Base-by-base conservation (phyloP, 2,797 vertebrate species). In the Tangara arthus region DNA sequence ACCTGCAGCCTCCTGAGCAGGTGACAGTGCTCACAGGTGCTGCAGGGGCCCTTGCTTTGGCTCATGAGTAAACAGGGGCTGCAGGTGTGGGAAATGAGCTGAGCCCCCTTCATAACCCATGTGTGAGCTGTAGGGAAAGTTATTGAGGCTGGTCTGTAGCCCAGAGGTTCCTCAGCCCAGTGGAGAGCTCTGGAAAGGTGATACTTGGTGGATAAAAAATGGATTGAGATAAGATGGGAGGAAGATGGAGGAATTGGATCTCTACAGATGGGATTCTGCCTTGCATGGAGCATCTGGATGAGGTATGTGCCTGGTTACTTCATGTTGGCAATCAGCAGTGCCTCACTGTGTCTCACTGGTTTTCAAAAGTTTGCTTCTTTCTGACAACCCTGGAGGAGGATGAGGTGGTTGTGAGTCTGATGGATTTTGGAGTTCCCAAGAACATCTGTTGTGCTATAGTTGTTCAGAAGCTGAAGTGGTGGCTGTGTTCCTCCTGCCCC, bases 51-150 rank as follows among this genome's bases (percentile, higher is more conserved):
- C 7, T 39, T 56, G 30, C 56, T 87, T 78, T 68, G 71, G 47
- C 52, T 75, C 15, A 26, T 8, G 47, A 86, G 39, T 32, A 49
- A 23, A 37, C 16, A 11, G 6, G 27, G 39, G 35, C 81, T 93
- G 49, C 32, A 0, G 0, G 22, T 1, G 9, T 23, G 52, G 57
- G 9, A 46, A 68, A 53, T 0, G 5, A 76, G 35, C 35, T 46
- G n/a, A 64, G 30, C 4, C 3, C 1, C 3, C 11, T 27, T 47
- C 1, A 2, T 30, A 46, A 21, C 12, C n/a, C 8, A 3, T 1
- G 23, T 52, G n/a, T 53, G 90, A 72, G 47, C 30, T 77, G 60
- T 4, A 32, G 44, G 53, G 57, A 28, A 44, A 34, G 32, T 37
- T 61, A 35, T 26, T 13, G 14, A 71, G 37, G 27, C 22, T 69